phyloP scores from a whole-genome alignment of 30 jellyfish, hydroid and myxozoan species.

The Turritopsis dohrnii region DNA sequence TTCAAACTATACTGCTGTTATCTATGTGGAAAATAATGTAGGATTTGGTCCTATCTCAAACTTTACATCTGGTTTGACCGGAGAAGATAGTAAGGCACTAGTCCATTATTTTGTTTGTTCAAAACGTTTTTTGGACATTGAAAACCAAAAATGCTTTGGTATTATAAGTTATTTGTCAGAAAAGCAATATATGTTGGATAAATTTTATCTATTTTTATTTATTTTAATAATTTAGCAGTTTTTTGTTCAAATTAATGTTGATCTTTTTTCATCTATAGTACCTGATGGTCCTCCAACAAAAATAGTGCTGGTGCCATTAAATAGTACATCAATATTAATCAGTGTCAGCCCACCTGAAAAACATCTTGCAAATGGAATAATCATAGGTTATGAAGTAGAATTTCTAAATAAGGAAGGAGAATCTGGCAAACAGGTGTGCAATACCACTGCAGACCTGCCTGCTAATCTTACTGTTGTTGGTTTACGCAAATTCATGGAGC shows the following conservation, averaged over 20 bases:
- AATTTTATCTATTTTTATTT: neutral
- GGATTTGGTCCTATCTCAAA: slow-evolving; percentile 11
- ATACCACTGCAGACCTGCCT: neutral
- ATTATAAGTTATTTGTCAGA: no score
- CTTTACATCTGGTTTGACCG: neutral
- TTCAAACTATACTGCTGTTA: slow-evolving; percentile 18
- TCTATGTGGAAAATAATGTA: slow-evolving; percentile 6
- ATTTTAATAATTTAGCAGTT: neutral
- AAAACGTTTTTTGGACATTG: neutral
- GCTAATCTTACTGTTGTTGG: slow-evolving; percentile 22
- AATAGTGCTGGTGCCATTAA: slow-evolving; percentile 3
- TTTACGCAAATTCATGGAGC: slow-evolving; percentile 21
- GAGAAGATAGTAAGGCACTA: slow-evolving; percentile 2
- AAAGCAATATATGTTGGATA: no score
- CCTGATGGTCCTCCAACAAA: slow-evolving; percentile 68
- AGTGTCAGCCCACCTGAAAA: slow-evolving; percentile 28
- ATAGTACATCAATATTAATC: slow-evolving; percentile 6
- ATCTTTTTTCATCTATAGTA: slow-evolving; percentile 24
- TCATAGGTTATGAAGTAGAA: slow-evolving; percentile 35
- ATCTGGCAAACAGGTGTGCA: neutral
- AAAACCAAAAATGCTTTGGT: no score
- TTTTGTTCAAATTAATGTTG: neutral
- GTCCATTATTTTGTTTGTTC: neutral
- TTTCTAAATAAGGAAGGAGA: slow-evolving; percentile 2
- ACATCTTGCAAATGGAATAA: slow-evolving; percentile 35